These are phyloP conservation scores for Onychomys leucogaster DNA, from an alignment of 2,797 vertebrate genomes.

Conservation along the genomic window DNA sequence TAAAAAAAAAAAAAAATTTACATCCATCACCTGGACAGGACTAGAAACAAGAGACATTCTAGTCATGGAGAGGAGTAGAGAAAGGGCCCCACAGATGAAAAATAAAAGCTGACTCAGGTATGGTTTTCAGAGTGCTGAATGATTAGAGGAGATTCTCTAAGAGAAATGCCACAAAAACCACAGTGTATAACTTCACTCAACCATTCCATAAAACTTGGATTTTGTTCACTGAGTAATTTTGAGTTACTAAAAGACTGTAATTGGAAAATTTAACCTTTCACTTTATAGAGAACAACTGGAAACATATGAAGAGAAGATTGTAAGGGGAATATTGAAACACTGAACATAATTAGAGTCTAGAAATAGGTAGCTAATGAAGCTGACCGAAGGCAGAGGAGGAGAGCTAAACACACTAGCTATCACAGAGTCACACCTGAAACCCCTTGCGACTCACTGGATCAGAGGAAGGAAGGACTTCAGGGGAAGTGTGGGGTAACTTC, in stretches of 20 bases:
- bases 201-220: not conserved
- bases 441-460: not conserved
- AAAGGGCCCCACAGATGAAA: not conserved
- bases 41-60: not conserved
- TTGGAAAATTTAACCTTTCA: not conserved
- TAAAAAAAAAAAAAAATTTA: not conserved
- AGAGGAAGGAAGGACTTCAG: not conserved
- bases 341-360: not conserved
- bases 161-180: not conserved
- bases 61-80: not conserved
- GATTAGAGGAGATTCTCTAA: not conserved
- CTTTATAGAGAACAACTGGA: conserved; percentile 19
- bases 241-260: not conserved
- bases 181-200: not conserved
- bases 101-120: not conserved
- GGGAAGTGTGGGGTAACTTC: not conserved
- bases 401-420: not conserved
- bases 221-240: conserved; percentile 18
- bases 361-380: not conserved
- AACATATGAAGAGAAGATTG: not conserved
- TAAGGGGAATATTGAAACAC: not conserved
- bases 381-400: not conserved
- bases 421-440: not conserved
- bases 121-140: not conserved
- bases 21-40: not conserved